A percentile compares a stretch with the other conserved stretches of the same genome.
These are phyloP conservation scores for Catocala nupta DNA, from an alignment of 2,888 invertebrate species.

Conservation along the genomic window DNA sequence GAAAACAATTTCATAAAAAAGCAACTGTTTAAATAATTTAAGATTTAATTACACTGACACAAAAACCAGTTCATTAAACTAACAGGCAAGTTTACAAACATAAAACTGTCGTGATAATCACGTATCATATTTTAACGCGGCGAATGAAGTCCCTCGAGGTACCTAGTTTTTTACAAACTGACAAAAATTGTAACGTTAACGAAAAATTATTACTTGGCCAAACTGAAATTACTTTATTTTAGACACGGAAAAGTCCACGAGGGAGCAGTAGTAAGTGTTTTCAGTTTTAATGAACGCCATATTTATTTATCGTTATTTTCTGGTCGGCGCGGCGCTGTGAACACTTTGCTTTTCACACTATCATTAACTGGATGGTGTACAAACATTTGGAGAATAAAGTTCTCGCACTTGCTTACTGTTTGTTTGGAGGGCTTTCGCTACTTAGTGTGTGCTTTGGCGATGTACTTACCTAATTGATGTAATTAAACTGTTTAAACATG, in stretches of 20 bases:
- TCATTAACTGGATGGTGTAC: constrained; percentile 42
- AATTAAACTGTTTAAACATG: constrained; percentile 4
- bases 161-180: background rate
- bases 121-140: constrained; percentile 3
- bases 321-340: constrained; percentile 10
- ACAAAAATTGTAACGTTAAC: constrained; percentile 20
- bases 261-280: constrained; percentile 36
- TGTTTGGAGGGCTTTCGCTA: constrained; percentile 28
- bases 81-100: background rate
- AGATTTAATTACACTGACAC: no score
- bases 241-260: constrained; percentile 23
- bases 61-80: background rate
- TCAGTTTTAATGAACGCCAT: constrained; percentile 38
- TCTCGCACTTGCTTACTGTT: constrained; percentile 36
- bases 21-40: no score
- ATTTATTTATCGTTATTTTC: constrained; percentile 46
- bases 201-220: constrained; percentile 23
- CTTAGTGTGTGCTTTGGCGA: constrained; percentile 18
- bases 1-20: no score
- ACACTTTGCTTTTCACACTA: constrained; percentile 46
- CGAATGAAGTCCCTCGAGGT: background rate
- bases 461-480: constrained; percentile 9
- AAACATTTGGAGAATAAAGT: constrained; percentile 47
- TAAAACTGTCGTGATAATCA: constrained; percentile 2
- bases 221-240: constrained; percentile 26